Base-by-base conservation (phyloP, 1,140 invertebrate genomes). In the Heliconius hewitsoni region DNA sequence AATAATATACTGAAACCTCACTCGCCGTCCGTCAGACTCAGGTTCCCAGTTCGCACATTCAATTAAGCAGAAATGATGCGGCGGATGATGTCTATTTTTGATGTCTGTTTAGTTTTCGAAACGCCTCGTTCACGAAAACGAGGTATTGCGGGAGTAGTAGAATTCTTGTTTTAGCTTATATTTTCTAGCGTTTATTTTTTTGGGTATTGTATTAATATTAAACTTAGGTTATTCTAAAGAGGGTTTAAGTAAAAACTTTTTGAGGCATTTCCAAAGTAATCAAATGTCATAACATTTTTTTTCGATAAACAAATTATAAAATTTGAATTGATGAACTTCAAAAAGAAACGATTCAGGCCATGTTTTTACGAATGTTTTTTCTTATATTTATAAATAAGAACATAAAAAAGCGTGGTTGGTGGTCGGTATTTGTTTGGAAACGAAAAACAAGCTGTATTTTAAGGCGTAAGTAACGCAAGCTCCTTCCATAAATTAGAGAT, bases 401-500 rank as follows among this genome's bases (percentile, higher is more conserved):
- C 11, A 66, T 27, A 66, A 66, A 30, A 66, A 66, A 66, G 13
- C 23, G 23, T 23, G 23, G 23, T 23, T 23, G 13, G n/a, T 66
- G 13, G 23, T 27, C 60, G 27, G 23, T 30, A 30, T 66, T 66
- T 66, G 60, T 66, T 66, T 66, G 23, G 23, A 30, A 27, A 27
- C 9, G 23, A 30, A 66, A 66, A 66, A 66, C 60, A 66, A 66
- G 11, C 23, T 30, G 30, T 77, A 77, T 72, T 77, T 77, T 77
- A 50, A 16, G 42, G 0, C 34, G 34, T 34, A 71, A 52, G 50
- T 57, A 74, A 30, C 37, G n/a, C 50, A 18, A 46, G 34, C 42
- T 37, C 34, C 72, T 70, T 30, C 73, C 73, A 74, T 79, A 79
- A 79, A 79, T 71, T 60, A 73, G 39, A 34, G 73, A 74, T 52